Evolutionary conservation across 2,113 vertebrate genomes (phyloP).

Genomic region (Halcyon senegalensis): DNA sequence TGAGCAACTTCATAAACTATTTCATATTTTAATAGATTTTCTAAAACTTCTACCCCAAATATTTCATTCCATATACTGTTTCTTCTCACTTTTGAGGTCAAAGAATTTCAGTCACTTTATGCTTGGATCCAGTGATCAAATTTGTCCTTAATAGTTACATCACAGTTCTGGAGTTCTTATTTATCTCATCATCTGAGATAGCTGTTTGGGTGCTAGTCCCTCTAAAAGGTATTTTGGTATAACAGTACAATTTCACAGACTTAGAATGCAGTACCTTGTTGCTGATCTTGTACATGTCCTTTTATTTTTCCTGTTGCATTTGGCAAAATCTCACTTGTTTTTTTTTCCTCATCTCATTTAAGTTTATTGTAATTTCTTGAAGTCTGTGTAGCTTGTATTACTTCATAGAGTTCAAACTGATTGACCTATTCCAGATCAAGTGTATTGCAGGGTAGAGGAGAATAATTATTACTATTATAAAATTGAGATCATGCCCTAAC

Average conservation of each 20-base stretch:
- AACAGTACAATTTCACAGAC: neutral
- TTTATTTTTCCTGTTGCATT: neutral
- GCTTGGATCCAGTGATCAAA: neutral
- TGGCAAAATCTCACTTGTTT: neutral
- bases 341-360: neutral
- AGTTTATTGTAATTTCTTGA: neutral
- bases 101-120: neutral
- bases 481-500: neutral
- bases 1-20: neutral
- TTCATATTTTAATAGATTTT: neutral
- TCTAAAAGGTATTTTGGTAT: neutral
- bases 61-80: neutral
- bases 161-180: neutral
- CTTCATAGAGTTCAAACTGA: neutral
- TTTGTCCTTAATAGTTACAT: neutral
- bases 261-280: neutral
- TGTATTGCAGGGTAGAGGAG: neutral
- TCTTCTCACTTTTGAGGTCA: neutral
- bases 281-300: neutral
- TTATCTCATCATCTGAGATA: neutral
- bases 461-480: neutral
- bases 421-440: neutral
- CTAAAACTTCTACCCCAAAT: neutral
- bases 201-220: neutral
- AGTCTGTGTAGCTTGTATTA: neutral